phyloP scores from a whole-genome alignment of 2,888 invertebrate species.

The Drosophila kuntzei region DNA sequence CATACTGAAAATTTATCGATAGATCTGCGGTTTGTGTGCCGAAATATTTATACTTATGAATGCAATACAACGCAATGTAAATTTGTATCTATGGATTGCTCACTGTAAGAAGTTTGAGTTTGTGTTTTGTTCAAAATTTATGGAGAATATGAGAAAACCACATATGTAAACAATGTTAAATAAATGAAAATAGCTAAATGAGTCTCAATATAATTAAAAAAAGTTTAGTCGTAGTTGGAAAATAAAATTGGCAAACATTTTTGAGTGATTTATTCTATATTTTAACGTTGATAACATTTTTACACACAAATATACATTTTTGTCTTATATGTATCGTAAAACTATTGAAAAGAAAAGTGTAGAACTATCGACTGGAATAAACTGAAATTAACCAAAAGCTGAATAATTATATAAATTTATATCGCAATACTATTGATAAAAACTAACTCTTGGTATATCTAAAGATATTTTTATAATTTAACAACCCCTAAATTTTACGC shows the following conservation, averaged over 20 bases:
- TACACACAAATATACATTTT: too few species aligned
- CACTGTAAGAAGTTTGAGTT: constrained; percentile 1
- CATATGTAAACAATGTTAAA: too few species aligned
- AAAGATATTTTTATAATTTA: background rate
- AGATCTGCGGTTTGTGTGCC: constrained; percentile 5
- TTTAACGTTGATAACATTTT: background rate
- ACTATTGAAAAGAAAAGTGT: too few species aligned
- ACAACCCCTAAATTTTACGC: background rate
- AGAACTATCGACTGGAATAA: too few species aligned
- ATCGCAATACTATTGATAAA: background rate
- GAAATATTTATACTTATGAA: constrained; percentile 19
- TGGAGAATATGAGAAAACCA: background rate
- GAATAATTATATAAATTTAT: too few species aligned
- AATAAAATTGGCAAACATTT: background rate
- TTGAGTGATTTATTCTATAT: background rate
- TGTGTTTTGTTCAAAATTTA: background rate
- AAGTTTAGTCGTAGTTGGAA: background rate
- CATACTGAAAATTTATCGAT: background rate
- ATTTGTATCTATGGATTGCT: constrained; percentile 1
- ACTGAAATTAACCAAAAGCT: too few species aligned
- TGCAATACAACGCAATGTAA: constrained; percentile 16
- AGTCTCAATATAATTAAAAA: background rate
- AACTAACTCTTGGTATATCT: background rate
- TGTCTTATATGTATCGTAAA: too few species aligned
- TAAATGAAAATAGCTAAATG: background rate